Evolutionary conservation across 1,140 invertebrate genomes (phyloP).

Genomic region (Helicoverpa armigera): DNA sequence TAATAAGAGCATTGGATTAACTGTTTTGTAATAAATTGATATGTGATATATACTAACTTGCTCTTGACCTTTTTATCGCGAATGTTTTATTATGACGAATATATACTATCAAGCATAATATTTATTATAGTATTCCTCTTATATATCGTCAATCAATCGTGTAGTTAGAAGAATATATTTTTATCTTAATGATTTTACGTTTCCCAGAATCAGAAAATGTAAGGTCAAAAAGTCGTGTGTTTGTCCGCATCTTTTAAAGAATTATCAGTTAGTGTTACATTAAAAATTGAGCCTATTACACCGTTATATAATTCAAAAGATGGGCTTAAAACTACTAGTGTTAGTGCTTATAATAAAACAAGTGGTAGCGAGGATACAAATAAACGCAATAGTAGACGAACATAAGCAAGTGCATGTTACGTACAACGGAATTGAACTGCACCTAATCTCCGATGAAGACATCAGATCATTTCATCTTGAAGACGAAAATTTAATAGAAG

Average conservation of each 20-base stretch:
- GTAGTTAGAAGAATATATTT: not conserved
- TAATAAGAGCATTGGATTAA: not conserved
- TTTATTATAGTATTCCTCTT: not conserved
- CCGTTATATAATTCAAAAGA: not conserved
- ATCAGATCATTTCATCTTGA: conserved; percentile 52
- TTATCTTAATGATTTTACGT: not conserved
- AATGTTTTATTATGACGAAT: no score
- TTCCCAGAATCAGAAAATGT: not conserved
- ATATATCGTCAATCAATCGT: not conserved
- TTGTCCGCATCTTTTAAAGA: not conserved
- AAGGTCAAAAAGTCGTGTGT: not conserved
- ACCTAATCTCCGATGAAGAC: conserved; percentile 56
- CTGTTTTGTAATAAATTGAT: not conserved
- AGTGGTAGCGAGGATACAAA: conserved; percentile 50
- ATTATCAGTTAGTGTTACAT: not conserved
- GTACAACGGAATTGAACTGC: conserved; percentile 50
- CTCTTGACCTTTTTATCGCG: conserved; percentile 39
- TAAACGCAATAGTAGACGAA: conserved; percentile 49
- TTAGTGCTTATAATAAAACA: conserved; percentile 42
- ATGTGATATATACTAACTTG: conserved; percentile 13
- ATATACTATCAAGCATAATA: not conserved
- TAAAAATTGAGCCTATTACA: not conserved
- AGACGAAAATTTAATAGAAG: conserved; percentile 56
- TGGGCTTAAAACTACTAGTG: conserved; percentile 31
- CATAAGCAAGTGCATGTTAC: conserved; percentile 50